Conservation (phyloP, 2,888 invertebrate species). For the Drosophila diplacantha region DNA sequence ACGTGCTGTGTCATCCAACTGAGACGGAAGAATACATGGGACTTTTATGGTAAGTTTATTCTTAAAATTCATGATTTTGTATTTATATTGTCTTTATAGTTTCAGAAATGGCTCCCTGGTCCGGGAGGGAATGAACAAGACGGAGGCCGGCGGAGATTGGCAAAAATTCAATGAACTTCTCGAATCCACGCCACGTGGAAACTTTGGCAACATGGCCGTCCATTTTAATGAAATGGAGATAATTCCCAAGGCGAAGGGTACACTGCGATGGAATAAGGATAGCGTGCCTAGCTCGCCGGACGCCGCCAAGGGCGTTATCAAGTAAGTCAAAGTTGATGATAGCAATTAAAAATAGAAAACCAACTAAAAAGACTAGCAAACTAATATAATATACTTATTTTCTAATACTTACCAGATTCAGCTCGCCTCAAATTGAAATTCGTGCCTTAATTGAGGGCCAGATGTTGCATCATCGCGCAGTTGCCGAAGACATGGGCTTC, state of each 20-base stretch:
- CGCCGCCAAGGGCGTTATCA: slow-evolving; percentile 69
- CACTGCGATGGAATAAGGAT: slow-evolving; percentile 83
- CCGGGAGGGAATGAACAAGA: slow-evolving; percentile 86
- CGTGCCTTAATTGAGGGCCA: slow-evolving; percentile 96
- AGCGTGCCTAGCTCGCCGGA: slow-evolving; percentile 75
- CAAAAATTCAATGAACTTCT: slow-evolving; percentile 89
- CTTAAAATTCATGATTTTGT: background rate
- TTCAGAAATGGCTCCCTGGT: slow-evolving; percentile 96
- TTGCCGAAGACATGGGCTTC: slow-evolving; percentile 90
- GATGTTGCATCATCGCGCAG: slow-evolving; percentile 88
- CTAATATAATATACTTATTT: background rate
- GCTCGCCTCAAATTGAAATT: slow-evolving; percentile 86
- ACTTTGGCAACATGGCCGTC: slow-evolving; percentile 89
- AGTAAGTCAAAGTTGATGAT: slow-evolving; percentile 55
- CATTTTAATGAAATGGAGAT: slow-evolving; percentile 81
- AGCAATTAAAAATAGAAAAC: background rate
- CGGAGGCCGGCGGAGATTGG: slow-evolving; percentile 89
- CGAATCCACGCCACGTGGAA: slow-evolving; percentile 90
- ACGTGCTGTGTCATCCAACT: slow-evolving; percentile 92
- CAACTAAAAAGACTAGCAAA: no score
- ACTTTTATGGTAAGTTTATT: slow-evolving; percentile 84
- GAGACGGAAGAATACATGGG: slow-evolving; percentile 89
- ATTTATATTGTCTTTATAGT: slow-evolving; percentile 73
- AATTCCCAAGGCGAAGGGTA: slow-evolving; percentile 81
- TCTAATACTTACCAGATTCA: slow-evolving; percentile 64